A percentile compares a stretch with the other conserved stretches of the same genome.
Evolutionary conservation across 2,113 vertebrate species (phyloP).

Genomic region (Polyodon spathula): DNA sequence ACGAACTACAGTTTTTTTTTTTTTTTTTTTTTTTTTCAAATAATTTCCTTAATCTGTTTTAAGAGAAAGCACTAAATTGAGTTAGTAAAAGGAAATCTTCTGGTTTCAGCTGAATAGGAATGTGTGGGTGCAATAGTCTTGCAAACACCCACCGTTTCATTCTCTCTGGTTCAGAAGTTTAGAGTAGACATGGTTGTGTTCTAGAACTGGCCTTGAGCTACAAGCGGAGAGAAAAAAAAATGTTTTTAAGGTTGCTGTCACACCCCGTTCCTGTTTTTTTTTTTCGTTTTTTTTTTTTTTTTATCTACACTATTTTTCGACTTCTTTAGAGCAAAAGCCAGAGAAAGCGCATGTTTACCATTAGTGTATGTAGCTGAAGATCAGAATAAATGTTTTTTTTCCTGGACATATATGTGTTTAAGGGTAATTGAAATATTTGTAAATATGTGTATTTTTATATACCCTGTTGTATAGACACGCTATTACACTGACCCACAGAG

Average conservation of each 20-base stretch:
- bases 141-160: conserved; percentile 46
- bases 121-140: conserved; percentile 49
- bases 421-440: too few species aligned
- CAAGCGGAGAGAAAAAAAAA: conserved; percentile 35
- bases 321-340: background rate
- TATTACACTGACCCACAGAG: too few species aligned
- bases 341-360: too few species aligned
- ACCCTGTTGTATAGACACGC: too few species aligned
- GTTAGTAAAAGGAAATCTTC: conserved; percentile 10
- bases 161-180: conserved; percentile 50
- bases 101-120: conserved; percentile 26
- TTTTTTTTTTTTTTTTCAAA: too few species aligned
- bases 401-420: too few species aligned
- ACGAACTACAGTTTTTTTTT: too few species aligned
- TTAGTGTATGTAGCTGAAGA: too few species aligned
- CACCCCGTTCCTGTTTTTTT: conserved; percentile 4
- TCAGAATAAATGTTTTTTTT: too few species aligned
- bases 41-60: too few species aligned
- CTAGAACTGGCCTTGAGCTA: conserved; percentile 44
- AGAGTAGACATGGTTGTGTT: conserved; percentile 43
- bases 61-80: conserved; percentile 2
- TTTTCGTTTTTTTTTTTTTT: conserved; percentile 1
- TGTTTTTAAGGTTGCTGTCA: conserved; percentile 10
- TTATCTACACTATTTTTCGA: background rate
- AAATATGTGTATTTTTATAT: too few species aligned